Evolutionary conservation across 1,140 invertebrate species (phyloP), one percentile per base, ranked within the genome.

Genomic region (Carposina sasakii): DNA sequence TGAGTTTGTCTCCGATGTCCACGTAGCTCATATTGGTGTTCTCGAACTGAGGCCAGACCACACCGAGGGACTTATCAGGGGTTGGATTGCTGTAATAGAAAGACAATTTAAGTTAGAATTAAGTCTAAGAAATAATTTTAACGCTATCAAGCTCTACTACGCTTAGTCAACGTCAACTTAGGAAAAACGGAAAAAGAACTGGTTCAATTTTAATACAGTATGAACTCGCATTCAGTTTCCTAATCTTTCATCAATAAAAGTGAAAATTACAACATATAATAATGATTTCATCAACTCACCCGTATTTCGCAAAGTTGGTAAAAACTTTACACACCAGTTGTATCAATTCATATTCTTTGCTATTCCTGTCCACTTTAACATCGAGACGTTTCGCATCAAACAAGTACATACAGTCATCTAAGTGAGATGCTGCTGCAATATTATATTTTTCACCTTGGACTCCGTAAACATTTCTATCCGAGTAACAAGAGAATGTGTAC

Each of bases 241-340:
- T n/a, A n/a, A n/a, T n/a, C n/a, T n/a, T n/a, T n/a, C n/a, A n/a
- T n/a, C n/a, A n/a, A n/a, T n/a, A n/a, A n/a, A n/a, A n/a, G n/a
- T n/a, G n/a, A n/a, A n/a, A n/a, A n/a, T n/a, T n/a, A n/a, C n/a
- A n/a, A n/a, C n/a, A n/a, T n/a, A n/a, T n/a, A n/a, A n/a, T n/a
- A n/a, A n/a, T n/a, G n/a, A n/a, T n/a, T n/a, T n/a, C n/a, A 22
- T 42, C n/a, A 9, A 55, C 55, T 57, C 56, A 85, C 84, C 66
- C 58, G 50, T 76, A 62, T 57, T 75, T 84, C 2, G 77, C 77
- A 44, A 86, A 86, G 37, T 83, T 85, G 0, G 81, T 64, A 70
- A 77, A 78, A n/a, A 86, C 33, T 47, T 71, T 76, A 0, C 69
- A 74, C 16, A 81, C 56, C 33, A 71, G 56, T 28, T 67, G 59